Conservation (phyloP, 2,113 vertebrate species). For the Rhipidura dahli region DNA sequence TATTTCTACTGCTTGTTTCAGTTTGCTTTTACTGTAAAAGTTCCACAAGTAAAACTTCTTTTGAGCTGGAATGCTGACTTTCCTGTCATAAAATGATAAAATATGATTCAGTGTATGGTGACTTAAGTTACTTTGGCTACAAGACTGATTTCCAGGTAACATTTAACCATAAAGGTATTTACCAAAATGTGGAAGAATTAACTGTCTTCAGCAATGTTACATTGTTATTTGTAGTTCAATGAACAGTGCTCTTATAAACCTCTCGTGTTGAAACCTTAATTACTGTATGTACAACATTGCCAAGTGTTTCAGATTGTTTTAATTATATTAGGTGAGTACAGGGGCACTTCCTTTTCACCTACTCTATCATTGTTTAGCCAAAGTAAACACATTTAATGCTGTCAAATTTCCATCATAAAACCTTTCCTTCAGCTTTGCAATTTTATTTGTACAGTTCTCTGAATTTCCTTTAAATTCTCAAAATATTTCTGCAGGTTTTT, state of each 20-base stretch:
- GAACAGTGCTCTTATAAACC: background rate
- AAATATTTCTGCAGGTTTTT: background rate
- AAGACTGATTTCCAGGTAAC: background rate
- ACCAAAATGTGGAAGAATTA: background rate
- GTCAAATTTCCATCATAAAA: background rate
- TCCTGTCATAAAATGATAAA: background rate
- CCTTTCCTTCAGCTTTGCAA: background rate
- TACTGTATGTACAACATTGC: background rate
- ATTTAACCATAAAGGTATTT: background rate
- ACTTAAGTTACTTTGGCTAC: background rate
- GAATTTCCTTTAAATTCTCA: background rate
- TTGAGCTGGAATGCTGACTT: background rate
- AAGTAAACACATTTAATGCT: background rate
- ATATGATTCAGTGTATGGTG: background rate
- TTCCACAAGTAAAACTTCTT: background rate
- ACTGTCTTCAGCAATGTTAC: background rate
- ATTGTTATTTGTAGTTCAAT: background rate
- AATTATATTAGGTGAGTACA: background rate
- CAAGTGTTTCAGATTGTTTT: background rate
- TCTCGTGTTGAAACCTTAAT: background rate
- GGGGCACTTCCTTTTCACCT: background rate
- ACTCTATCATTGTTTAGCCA: background rate
- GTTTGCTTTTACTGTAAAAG: background rate
- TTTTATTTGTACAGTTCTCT: background rate
- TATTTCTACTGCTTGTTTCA: background rate